phyloP scores from a whole-genome alignment of 2,797 vertebrate species.

The Acrocephalus scirpaceus region DNA sequence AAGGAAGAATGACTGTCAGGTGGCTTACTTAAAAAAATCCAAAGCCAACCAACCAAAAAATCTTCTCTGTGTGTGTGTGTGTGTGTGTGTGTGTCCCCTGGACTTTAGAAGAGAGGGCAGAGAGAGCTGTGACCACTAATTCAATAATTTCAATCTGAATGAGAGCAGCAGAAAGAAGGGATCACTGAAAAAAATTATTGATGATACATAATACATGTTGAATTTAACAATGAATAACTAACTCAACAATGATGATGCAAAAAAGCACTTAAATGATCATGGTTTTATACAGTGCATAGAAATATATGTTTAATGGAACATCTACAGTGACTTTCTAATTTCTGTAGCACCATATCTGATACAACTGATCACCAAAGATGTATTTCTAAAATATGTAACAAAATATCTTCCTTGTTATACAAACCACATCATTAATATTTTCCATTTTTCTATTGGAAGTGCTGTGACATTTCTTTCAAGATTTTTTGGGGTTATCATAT shows the following conservation, averaged over 20 bases:
- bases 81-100: too few species aligned
- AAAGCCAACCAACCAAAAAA: background rate
- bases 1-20: background rate
- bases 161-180: background rate
- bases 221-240: background rate
- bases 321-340: background rate
- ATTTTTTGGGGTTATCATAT: background rate
- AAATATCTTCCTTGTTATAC: background rate
- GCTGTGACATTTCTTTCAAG: background rate
- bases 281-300: background rate
- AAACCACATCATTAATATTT: background rate
- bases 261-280: background rate
- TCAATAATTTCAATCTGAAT: background rate
- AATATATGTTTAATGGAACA: background rate
- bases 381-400: background rate
- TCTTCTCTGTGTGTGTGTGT: accelerated
- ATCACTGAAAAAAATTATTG: background rate
- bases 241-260: background rate
- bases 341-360: background rate
- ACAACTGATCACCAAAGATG: background rate
- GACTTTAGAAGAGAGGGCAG: background rate
- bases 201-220: background rate
- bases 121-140: background rate
- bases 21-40: background rate
- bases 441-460: background rate